Conservation (phyloP, 2,797 vertebrate species). For the Furcifer pardalis region DNA sequence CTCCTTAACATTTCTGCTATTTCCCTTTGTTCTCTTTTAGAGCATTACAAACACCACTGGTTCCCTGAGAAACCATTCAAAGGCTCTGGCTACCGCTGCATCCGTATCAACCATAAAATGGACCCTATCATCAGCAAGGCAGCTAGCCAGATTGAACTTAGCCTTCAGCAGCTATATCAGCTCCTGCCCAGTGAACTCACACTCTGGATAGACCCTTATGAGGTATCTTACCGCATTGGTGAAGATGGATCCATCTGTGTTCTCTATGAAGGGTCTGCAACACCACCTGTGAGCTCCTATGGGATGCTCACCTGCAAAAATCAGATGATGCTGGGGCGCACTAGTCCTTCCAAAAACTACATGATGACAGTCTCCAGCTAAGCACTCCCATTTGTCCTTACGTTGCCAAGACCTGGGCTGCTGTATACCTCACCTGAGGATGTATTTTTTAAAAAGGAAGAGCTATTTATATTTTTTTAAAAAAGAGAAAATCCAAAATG, state of each 20-base stretch:
- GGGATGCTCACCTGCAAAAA: constrained; percentile 83
- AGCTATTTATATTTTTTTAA: constrained; percentile 81
- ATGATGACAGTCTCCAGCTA: constrained; percentile 86
- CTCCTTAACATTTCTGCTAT: constrained; percentile 21
- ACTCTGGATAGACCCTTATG: constrained; percentile 87
- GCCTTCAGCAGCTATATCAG: constrained; percentile 75
- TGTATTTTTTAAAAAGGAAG: constrained; percentile 78
- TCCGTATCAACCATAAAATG: constrained; percentile 87
- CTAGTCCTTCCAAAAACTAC: constrained; percentile 82
- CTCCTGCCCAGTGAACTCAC: constrained; percentile 86
- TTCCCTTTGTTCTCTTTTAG: constrained; percentile 60
- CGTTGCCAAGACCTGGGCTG: constrained; percentile 69
- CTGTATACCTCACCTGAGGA: constrained; percentile 79
- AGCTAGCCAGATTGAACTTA: constrained; percentile 80
- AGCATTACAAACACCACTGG: constrained; percentile 87
- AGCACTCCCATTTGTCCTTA: constrained; percentile 35
- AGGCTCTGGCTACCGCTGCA: constrained; percentile 88
- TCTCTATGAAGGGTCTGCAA: constrained; percentile 76
- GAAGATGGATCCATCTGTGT: constrained; percentile 89
- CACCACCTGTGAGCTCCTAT: constrained; percentile 55
- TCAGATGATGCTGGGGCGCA: constrained; percentile 77
- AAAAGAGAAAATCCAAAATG: constrained; percentile 72
- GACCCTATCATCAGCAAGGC: constrained; percentile 84
- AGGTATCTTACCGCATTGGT: constrained; percentile 87
- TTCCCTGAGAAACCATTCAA: constrained; percentile 85